Evolutionary conservation across 2,113 vertebrate species (phyloP).

Genomic region (Rhizomys pruinosus): DNA sequence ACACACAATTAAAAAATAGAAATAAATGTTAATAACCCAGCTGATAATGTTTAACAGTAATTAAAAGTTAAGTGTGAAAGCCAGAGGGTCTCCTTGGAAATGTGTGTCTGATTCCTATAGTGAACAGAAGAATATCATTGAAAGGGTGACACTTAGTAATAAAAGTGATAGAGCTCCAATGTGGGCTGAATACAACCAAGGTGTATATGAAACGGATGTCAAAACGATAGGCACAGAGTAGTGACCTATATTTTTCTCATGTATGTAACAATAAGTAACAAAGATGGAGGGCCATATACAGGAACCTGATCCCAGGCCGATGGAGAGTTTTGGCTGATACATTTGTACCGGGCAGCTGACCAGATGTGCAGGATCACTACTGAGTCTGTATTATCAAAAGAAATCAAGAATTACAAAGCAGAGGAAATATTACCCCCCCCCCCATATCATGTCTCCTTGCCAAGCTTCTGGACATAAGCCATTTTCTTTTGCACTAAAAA

Average conservation of each 20-base stretch:
- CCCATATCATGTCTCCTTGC: neutral
- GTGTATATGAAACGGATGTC: neutral
- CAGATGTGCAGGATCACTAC: neutral
- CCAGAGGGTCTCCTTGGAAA: neutral
- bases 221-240: neutral
- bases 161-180: neutral
- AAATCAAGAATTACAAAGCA: constrained; percentile 13
- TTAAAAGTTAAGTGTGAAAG: neutral
- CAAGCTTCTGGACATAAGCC: neutral
- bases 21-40: neutral
- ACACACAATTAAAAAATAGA: neutral
- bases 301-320: neutral
- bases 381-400: neutral
- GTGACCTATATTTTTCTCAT: neutral
- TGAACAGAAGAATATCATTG: neutral
- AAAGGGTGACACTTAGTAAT: neutral
- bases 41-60: neutral
- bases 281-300: neutral
- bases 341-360: neutral
- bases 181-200: neutral
- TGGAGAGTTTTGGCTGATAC: neutral
- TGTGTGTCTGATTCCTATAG: neutral
- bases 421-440: neutral
- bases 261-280: neutral
- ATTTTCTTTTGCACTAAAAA: neutral